Conservation (phyloP, 2,888 invertebrate species). For the Dryobotodes eremita region DNA sequence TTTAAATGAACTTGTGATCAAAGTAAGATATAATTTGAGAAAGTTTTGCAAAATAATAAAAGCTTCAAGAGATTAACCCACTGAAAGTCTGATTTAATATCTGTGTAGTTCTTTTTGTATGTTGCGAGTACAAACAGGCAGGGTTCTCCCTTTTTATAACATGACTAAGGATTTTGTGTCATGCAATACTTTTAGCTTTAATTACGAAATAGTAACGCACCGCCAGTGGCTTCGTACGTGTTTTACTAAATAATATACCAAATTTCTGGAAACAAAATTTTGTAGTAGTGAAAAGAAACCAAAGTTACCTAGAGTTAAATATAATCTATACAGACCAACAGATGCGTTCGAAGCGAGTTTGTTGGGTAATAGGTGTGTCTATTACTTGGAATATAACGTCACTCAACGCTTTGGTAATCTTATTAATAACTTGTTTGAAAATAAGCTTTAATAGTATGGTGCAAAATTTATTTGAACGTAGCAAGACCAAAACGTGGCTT, state of each 20-base stretch:
- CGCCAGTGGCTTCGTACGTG: not conserved
- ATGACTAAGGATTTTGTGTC: slow-evolving; percentile 26
- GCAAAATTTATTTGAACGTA: no score
- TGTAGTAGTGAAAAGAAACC: not conserved
- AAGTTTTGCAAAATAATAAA: not conserved
- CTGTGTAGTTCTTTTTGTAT: slow-evolving; percentile 2
- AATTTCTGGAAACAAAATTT: no score
- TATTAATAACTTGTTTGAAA: not conserved
- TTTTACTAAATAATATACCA: not conserved
- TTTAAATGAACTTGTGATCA: no score
- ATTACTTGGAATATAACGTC: not conserved
- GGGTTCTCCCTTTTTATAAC: slow-evolving; percentile 22
- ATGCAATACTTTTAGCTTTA: slow-evolving; percentile 30
- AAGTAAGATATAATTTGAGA: no score
- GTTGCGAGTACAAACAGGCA: not conserved
- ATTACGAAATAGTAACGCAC: slow-evolving; percentile 13
- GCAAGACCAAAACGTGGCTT: not conserved
- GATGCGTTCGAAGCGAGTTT: not conserved
- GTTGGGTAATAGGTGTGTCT: not conserved
- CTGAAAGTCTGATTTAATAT: slow-evolving; percentile 15
- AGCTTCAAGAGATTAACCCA: not conserved
- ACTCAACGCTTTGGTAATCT: not conserved
- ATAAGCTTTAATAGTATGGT: not conserved
- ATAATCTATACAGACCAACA: not conserved
- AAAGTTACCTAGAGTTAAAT: not conserved